Conservation (phyloP, 2,888 invertebrate species). For the Palloptera scutellata region DNA sequence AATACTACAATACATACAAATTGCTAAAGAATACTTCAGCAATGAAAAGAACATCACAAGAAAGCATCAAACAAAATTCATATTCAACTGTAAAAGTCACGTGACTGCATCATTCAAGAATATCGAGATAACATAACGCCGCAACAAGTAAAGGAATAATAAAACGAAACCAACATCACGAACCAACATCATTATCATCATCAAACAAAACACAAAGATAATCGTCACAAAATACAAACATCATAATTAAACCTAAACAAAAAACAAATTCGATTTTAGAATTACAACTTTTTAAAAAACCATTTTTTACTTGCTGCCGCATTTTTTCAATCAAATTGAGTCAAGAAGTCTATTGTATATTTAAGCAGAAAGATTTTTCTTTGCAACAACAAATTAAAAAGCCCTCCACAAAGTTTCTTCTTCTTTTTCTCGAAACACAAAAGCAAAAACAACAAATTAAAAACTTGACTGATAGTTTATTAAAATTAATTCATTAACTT, state of each 20-base stretch:
- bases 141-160: conserved; percentile 20
- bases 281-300: too few relatives aligned
- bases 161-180: conserved; percentile 22
- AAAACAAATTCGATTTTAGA: too few relatives aligned
- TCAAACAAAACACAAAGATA: conserved; percentile 9
- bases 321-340: too few relatives aligned
- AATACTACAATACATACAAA: conserved; percentile 13
- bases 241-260: conserved; percentile 8
- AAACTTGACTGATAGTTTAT: conserved; percentile 48
- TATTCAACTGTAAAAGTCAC: conserved; percentile 34
- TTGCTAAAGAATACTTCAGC: conserved; percentile 26
- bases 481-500: conserved; percentile 34
- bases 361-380: background rate
- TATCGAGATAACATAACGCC: conserved; percentile 22
- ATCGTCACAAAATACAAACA: background rate
- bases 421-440: conserved; percentile 28
- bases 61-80: conserved; percentile 35
- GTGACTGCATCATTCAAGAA: conserved; percentile 31
- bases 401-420: conserved; percentile 36
- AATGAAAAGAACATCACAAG: conserved; percentile 38
- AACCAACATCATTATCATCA: conserved; percentile 1
- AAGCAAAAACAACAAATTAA: conserved; percentile 30
- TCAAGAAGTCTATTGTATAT: too few relatives aligned
- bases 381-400: conserved; percentile 27
- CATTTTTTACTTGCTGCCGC: too few relatives aligned